Evolutionary conservation across 2,888 invertebrate species (phyloP), one percentile per base, ranked within the genome.

Genomic region (Ophion slaviceki): DNA sequence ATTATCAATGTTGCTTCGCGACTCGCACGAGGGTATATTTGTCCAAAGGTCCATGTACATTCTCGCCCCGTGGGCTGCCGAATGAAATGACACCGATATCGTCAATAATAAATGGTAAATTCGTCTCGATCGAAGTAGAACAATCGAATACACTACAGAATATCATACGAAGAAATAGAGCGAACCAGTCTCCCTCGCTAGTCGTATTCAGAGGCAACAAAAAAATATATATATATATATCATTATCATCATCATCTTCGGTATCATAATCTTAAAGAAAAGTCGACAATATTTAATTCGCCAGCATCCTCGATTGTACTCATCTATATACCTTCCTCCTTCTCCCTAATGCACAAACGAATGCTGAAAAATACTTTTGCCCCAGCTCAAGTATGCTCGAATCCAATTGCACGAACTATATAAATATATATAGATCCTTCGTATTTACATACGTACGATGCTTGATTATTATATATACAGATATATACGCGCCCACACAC

Each of bases 311-410:
- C 78, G 79, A 86, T 86, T 84, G 84, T 74, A 80, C 83, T 87
- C 71, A 75, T 82, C 71, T 78, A 82, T 28, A 76, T 74, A 2
- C 36, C 61, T 78, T 79, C 64, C 67, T 79, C 45, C 40, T 75
- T 71, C n/a, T 28, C 66, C 78, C 81, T 83, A 77, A 86, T 84
- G 82, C 84, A 82, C 77, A 86, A 83, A 86, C 86, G 84, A 84
- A 87, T 85, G 77, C 71, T 83, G 85, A 87, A 82, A 86, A 90
- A 90, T 89, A 91, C 90, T 91, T 80, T 91, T 90, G 89, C 91
- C 91, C 92, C 92, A 70, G 89, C 91, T 91, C 89, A 88, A 92
- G 90, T 91, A 90, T 89, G 88, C 91, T 90, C 90, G 89, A 90
- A 89, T 92, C 88, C 90, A 90, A 91, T 92, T 92, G 14, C 40